Evolutionary conservation across 1,140 invertebrate genomes (phyloP).

Genomic region (Bombus polaris): DNA sequence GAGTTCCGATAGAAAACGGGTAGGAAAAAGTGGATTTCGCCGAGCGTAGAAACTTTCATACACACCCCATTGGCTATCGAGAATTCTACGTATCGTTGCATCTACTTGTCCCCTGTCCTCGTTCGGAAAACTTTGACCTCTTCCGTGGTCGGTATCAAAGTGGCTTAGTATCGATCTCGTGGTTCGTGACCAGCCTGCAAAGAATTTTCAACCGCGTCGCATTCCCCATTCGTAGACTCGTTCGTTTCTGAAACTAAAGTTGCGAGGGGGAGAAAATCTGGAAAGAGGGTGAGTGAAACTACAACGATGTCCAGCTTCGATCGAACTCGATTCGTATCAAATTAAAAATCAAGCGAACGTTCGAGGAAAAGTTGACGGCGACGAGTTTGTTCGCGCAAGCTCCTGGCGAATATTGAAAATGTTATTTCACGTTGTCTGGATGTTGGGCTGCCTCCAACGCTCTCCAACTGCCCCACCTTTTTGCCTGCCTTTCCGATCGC

Average conservation of each 20-base stretch:
- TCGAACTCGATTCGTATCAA: constrained; percentile 45
- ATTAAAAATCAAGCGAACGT: constrained; percentile 18
- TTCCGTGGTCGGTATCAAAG: constrained; percentile 53
- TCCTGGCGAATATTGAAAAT: constrained; percentile 65
- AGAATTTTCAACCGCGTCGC: constrained; percentile 16
- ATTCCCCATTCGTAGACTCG: not conserved
- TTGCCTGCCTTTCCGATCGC: not conserved
- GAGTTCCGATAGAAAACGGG: not conserved
- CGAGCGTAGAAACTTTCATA: not conserved
- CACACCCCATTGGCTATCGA: not conserved
- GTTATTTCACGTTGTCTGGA: constrained; percentile 65
- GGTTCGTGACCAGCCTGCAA: constrained; percentile 54
- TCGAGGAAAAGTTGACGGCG: not conserved
- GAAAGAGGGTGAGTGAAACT: not conserved
- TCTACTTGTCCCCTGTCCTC: constrained; percentile 22
- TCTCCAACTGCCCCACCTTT: constrained; percentile 21
- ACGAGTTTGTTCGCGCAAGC: constrained; percentile 33
- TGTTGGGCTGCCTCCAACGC: constrained; percentile 60
- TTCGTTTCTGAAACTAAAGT: not conserved
- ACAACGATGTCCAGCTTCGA: not conserved
- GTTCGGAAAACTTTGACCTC: constrained; percentile 34
- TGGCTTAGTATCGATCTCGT: constrained; percentile 59
- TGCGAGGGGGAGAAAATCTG: not conserved
- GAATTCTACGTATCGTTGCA: constrained; percentile 14
- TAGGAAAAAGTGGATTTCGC: not conserved